phyloP scores from a whole-genome alignment of 2,888 invertebrate genomes.

The Podabrus alpinus region DNA sequence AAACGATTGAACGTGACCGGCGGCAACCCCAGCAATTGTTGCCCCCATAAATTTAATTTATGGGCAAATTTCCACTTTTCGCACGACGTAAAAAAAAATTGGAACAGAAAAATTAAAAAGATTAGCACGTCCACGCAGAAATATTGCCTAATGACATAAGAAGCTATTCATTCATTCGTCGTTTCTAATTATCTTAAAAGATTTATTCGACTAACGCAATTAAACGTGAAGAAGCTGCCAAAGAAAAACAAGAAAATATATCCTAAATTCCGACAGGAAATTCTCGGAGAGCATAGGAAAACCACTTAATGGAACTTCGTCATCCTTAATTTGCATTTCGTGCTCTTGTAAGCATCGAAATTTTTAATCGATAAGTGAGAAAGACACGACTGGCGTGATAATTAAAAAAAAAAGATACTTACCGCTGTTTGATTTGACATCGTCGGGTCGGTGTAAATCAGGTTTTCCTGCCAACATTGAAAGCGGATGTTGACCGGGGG shows the following conservation, averaged over 20 bases:
- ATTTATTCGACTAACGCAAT: conserved; percentile 20
- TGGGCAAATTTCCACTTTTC: too few relatives aligned
- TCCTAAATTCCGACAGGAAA: conserved; percentile 7
- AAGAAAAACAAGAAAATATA: conserved; percentile 12
- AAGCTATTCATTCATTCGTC: conserved; percentile 7
- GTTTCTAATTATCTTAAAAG: conserved; percentile 16
- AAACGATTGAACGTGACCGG: background rate
- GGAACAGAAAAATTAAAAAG: background rate
- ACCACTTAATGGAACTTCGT: conserved; percentile 5
- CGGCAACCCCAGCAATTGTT: background rate
- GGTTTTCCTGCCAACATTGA: conserved; percentile 77
- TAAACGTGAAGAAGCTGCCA: conserved; percentile 9
- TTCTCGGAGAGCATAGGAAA: conserved; percentile 9
- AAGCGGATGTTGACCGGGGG: conserved; percentile 72
- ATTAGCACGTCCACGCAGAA: background rate
- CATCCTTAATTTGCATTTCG: conserved; percentile 8
- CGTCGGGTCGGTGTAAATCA: conserved; percentile 73
- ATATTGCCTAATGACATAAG: conserved; percentile 12
- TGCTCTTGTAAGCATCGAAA: background rate
- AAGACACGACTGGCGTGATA: background rate
- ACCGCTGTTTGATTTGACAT: conserved; percentile 76
- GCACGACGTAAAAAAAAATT: too few relatives aligned
- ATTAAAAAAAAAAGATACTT: conserved; percentile 46
- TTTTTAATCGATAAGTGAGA: background rate
- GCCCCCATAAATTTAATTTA: background rate